These are phyloP conservation scores for Catharus minimus DNA, from an alignment of 2,113 vertebrate species.

Conservation along the genomic window DNA sequence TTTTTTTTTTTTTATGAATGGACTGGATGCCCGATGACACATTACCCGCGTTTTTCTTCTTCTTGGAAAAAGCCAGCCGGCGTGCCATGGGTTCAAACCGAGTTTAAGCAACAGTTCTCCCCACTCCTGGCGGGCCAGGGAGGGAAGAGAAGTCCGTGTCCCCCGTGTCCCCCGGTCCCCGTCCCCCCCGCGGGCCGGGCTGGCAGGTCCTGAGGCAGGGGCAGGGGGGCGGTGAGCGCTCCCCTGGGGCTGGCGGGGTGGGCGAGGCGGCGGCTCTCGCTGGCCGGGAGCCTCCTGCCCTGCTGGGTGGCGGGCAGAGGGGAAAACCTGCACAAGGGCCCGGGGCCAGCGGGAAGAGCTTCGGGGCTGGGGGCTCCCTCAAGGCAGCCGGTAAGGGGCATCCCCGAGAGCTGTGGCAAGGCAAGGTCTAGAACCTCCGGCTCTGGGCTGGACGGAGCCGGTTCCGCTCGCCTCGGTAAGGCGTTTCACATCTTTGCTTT, in stretches of 20 bases:
- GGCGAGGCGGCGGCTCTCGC: background rate
- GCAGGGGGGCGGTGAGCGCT: background rate
- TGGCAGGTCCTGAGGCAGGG: background rate
- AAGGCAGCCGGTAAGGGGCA: background rate
- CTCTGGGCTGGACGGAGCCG: background rate
- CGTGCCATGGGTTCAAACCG: background rate
- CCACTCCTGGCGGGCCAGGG: background rate
- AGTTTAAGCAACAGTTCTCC: background rate
- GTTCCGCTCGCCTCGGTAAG: background rate
- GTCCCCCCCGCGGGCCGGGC: background rate
- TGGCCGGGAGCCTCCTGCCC: background rate
- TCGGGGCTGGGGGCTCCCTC: background rate
- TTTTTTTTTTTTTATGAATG: slow-evolving; percentile 64
- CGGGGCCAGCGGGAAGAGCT: background rate
- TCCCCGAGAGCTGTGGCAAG: background rate
- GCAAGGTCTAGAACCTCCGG: background rate
- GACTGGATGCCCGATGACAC: slow-evolving; percentile 69
- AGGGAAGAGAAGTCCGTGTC: background rate
- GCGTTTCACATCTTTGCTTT: background rate
- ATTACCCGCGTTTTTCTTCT: slow-evolving; percentile 52
- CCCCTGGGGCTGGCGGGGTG: background rate
- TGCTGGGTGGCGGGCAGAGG: background rate
- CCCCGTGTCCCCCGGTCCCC: background rate
- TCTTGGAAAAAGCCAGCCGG: slow-evolving; percentile 34
- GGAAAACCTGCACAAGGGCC: background rate